Percentiles rank a stretch among this genome's conserved stretches.
Evolutionary conservation across 1,140 invertebrate species (phyloP).

Genomic region (Drosophila jambulina): DNA sequence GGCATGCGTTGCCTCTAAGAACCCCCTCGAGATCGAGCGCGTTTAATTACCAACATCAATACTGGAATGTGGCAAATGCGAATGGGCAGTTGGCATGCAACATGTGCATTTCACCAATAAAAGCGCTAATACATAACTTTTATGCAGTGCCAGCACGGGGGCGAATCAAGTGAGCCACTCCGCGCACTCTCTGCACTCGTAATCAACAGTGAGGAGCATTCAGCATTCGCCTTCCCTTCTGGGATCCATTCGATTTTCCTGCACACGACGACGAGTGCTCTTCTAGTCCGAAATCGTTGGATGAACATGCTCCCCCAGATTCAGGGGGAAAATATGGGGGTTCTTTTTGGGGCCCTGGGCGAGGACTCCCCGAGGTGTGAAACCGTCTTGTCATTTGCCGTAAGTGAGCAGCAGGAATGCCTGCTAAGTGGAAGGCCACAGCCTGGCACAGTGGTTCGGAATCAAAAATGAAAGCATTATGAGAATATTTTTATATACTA

Average conservation of each 20-base stretch:
- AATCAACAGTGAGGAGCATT: constrained; percentile 30
- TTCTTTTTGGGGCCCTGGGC: constrained; percentile 28
- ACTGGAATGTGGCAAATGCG: constrained; percentile 28
- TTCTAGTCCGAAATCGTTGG: constrained; percentile 15
- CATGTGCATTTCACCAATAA: constrained; percentile 73
- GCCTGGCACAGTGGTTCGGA: constrained; percentile 15
- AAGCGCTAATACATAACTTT: constrained; percentile 72
- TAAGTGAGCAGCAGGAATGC: constrained; percentile 75
- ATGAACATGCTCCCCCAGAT: constrained; percentile 8
- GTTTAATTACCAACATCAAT: constrained; percentile 49
- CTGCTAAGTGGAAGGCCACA: constrained; percentile 43
- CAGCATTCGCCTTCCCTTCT: constrained; percentile 14
- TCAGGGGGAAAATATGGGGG: background rate
- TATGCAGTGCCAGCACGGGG: constrained; percentile 42
- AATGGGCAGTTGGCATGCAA: constrained; percentile 70
- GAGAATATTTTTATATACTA: no score
- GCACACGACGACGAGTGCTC: constrained; percentile 32
- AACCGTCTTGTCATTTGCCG: constrained; percentile 71
- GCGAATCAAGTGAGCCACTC: constrained; percentile 15
- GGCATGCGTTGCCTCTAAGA: constrained; percentile 37
- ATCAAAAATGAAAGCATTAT: background rate
- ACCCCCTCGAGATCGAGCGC: constrained; percentile 14
- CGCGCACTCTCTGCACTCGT: constrained; percentile 25
- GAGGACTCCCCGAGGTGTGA: constrained; percentile 83
- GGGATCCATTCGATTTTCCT: constrained; percentile 42